These are phyloP conservation scores for Tenrec ecaudatus DNA, from an alignment of 2,113 vertebrate species.

Conservation along the genomic window DNA sequence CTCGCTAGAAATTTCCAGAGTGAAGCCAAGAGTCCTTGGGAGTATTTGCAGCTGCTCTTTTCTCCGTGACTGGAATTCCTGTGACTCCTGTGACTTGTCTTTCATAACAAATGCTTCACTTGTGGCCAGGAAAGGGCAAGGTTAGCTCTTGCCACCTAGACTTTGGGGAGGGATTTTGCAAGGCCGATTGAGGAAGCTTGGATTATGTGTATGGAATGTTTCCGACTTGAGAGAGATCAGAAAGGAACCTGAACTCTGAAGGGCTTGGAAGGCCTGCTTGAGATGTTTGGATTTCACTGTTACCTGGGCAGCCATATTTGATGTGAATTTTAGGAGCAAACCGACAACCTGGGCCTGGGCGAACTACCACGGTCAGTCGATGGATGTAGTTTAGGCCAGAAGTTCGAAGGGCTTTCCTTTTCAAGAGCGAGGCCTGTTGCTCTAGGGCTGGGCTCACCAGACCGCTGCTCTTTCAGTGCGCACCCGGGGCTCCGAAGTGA, in stretches of 20 bases:
- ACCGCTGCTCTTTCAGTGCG: no score
- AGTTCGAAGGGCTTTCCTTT: neutral
- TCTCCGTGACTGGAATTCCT: neutral
- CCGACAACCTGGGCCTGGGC: neutral
- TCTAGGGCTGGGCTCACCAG: neutral
- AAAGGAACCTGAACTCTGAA: neutral
- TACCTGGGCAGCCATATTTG: neutral
- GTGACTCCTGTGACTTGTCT: neutral
- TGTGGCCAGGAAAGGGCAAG: neutral
- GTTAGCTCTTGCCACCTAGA: neutral
- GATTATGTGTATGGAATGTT: neutral
- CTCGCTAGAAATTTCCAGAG: no score
- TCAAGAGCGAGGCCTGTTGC: neutral
- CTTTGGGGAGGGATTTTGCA: neutral
- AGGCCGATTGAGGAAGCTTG: neutral
- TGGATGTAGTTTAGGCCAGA: neutral
- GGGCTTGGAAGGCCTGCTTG: neutral
- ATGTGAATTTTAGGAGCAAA: slow-evolving; percentile 7
- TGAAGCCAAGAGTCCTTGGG: neutral
- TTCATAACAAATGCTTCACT: neutral
- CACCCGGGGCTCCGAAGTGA: no score
- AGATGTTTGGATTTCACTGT: slow-evolving; percentile 18
- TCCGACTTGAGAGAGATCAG: neutral
- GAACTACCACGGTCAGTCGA: neutral
- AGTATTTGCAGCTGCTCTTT: neutral